Conservation (phyloP, 2,888 invertebrate genomes). For the Aleiodes leptofemur region DNA sequence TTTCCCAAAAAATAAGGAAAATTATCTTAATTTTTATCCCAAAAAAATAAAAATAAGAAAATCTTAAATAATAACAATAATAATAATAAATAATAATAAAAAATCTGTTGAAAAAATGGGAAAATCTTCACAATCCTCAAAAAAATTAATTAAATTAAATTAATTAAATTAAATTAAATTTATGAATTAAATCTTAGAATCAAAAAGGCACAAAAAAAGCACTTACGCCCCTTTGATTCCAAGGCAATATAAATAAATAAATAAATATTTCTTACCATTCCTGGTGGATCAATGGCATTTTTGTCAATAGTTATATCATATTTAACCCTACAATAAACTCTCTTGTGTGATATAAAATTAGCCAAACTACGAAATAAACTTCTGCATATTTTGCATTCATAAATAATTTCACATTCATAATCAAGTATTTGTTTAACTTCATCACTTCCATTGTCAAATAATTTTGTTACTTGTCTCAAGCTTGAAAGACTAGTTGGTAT, state of each 20-base stretch:
- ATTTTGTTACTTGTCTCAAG: conserved; percentile 83
- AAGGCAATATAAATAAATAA: background rate
- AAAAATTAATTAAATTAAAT: background rate
- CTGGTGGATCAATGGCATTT: conserved; percentile 75
- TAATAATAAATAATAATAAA: too few relatives aligned
- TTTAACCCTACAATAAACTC: conserved; percentile 85
- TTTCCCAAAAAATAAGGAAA: background rate
- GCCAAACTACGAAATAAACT: conserved; percentile 91
- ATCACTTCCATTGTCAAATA: conserved; percentile 85
- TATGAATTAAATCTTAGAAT: background rate
- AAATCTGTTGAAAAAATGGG: too few relatives aligned
- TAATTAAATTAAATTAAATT: background rate
- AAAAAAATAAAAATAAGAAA: too few relatives aligned
- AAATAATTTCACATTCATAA: conserved; percentile 91
- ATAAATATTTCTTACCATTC: conserved; percentile 73
- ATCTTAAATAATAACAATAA: too few relatives aligned
- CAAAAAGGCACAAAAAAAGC: too few relatives aligned
- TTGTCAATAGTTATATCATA: conserved; percentile 76
- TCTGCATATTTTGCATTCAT: conserved; percentile 92
- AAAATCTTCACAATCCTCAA: too few relatives aligned
- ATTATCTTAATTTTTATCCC: too few relatives aligned
- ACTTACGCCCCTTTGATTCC: too few relatives aligned
- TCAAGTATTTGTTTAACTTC: conserved; percentile 83
- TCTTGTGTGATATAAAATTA: conserved; percentile 93
- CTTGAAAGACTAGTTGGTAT: conserved; percentile 83